Conservation (phyloP, 2,888 invertebrate genomes). For the Macaria notata region DNA sequence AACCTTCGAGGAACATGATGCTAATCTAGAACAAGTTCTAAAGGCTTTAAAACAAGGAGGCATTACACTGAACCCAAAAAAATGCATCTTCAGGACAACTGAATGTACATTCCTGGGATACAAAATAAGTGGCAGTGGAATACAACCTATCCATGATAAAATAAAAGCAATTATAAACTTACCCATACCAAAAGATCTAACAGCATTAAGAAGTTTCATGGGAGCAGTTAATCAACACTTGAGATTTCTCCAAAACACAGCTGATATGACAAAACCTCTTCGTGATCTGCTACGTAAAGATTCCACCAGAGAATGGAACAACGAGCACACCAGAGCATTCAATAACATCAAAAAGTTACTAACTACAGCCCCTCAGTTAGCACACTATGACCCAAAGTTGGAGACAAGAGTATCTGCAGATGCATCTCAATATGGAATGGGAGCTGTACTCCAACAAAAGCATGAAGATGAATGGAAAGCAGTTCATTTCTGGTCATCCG, state of each 20-base stretch:
- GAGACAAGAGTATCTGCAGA: too few species aligned
- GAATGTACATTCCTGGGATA: slow-evolving; percentile 6
- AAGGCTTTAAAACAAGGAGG: background rate
- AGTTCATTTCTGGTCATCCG: slow-evolving; percentile 8
- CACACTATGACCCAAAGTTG: too few species aligned
- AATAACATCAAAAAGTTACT: slow-evolving; percentile 7
- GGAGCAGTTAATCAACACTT: slow-evolving; percentile 9
- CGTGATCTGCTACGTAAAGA: slow-evolving; percentile 8
- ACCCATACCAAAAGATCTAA: slow-evolving; percentile 5
- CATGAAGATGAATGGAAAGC: slow-evolving; percentile 4
- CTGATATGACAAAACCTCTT: slow-evolving; percentile 8
- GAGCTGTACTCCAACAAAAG: slow-evolving; percentile 3
- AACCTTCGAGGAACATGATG: slow-evolving; percentile 9
- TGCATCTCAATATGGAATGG: slow-evolving; percentile 7
- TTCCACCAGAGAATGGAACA: slow-evolving; percentile 3
- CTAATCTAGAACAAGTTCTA: slow-evolving; percentile 1
- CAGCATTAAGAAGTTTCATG: slow-evolving; percentile 11
- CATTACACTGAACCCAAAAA: slow-evolving; percentile 2
- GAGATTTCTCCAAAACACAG: slow-evolving; percentile 9
- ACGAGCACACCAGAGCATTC: slow-evolving; percentile 6
- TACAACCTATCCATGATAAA: slow-evolving; percentile 2
- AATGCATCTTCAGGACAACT: slow-evolving; percentile 3
- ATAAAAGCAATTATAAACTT: slow-evolving; percentile 1
- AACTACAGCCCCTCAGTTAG: slow-evolving; percentile 7
- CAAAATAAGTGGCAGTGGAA: slow-evolving; percentile 1